Conservation (phyloP, 2,113 vertebrate species). For the Microcebus murinus region DNA sequence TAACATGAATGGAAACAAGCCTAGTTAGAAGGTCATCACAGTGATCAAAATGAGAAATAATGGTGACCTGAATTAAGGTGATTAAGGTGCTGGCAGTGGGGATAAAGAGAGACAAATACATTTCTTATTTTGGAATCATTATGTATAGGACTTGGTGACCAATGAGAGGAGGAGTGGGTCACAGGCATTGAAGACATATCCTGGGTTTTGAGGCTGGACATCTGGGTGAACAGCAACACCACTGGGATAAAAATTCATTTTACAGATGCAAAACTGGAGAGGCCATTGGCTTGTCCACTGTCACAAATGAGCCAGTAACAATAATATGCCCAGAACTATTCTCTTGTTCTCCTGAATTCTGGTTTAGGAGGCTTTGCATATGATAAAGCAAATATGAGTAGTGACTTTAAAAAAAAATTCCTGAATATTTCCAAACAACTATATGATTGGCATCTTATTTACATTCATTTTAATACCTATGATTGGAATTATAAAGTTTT, state of each 20-base stretch:
- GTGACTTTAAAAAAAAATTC: not conserved
- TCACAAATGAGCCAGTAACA: not conserved
- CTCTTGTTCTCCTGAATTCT: not conserved
- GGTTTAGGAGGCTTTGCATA: not conserved
- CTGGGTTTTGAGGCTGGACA: not conserved
- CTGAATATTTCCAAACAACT: constrained; percentile 25
- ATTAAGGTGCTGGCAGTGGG: not conserved
- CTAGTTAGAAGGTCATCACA: not conserved
- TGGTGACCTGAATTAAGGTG: not conserved
- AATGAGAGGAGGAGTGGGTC: not conserved
- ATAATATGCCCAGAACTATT: not conserved
- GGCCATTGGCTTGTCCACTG: not conserved
- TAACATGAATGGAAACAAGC: constrained; percentile 34
- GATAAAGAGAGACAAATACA: not conserved
- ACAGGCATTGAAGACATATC: not conserved
- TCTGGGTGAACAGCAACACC: not conserved
- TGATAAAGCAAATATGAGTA: not conserved
- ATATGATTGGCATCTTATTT: not conserved
- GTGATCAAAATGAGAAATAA: not conserved
- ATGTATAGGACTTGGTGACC: not conserved
- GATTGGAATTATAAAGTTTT: constrained; percentile 36
- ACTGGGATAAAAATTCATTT: not conserved
- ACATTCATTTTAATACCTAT: constrained; percentile 7
- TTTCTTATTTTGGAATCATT: not conserved
- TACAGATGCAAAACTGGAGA: not conserved